Conservation (phyloP, 2,113 vertebrate species). For the Corythoichthys haematopterus region DNA sequence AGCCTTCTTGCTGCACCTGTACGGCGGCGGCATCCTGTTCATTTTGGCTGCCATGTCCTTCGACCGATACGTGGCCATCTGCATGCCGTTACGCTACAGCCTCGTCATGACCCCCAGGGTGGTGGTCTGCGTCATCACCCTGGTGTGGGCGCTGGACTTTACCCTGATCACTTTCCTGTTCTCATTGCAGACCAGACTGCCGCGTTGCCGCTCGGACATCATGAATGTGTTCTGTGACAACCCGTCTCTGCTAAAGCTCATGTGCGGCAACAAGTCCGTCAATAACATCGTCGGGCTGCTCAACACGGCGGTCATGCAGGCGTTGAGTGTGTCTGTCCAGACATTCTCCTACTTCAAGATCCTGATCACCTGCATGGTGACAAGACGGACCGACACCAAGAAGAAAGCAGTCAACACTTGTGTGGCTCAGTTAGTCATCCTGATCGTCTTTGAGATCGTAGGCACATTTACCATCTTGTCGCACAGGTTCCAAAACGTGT, state of each 20-base stretch:
- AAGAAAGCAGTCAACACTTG: slow-evolving; percentile 68
- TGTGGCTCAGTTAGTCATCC: slow-evolving; percentile 61
- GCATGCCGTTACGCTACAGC: slow-evolving; percentile 64
- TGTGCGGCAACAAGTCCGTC: slow-evolving; percentile 53
- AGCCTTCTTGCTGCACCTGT: slow-evolving; percentile 69
- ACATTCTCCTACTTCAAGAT: slow-evolving; percentile 67
- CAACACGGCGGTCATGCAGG: slow-evolving; percentile 60
- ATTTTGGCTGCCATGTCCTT: slow-evolving; percentile 73
- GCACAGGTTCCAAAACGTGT: slow-evolving; percentile 61
- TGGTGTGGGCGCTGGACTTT: slow-evolving; percentile 66
- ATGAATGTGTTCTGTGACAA: slow-evolving; percentile 70
- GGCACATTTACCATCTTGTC: slow-evolving; percentile 67
- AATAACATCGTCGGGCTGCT: slow-evolving; percentile 67
- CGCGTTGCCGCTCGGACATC: slow-evolving; percentile 54
- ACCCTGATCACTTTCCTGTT: slow-evolving; percentile 55
- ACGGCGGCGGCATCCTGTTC: slow-evolving; percentile 65
- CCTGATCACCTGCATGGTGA: slow-evolving; percentile 55
- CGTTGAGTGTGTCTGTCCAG: slow-evolving; percentile 59
- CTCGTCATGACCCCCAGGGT: slow-evolving; percentile 58
- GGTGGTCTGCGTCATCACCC: slow-evolving; percentile 41
- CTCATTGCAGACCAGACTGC: slow-evolving; percentile 53
- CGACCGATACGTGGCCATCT: slow-evolving; percentile 73
- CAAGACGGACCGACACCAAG: slow-evolving; percentile 48
- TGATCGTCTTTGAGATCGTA: slow-evolving; percentile 64
- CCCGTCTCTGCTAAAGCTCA: slow-evolving; percentile 67